These are phyloP conservation scores for Brevimyrus niger DNA, from an alignment of 2,113 vertebrate species.

Conservation along the genomic window DNA sequence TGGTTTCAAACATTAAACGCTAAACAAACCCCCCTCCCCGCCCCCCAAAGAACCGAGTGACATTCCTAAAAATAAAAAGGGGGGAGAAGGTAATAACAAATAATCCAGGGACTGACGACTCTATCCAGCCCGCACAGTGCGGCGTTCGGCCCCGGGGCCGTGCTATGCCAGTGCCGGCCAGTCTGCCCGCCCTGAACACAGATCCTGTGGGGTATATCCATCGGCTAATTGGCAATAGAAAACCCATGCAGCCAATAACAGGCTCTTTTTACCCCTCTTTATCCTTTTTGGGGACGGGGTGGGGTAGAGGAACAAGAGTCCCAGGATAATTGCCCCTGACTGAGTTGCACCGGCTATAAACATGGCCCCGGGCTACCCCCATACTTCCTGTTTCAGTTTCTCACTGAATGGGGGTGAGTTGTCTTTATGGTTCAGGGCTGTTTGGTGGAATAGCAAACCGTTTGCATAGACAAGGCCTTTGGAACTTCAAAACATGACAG, in stretches of 20 bases:
- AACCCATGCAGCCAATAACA: background rate
- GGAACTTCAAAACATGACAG: background rate
- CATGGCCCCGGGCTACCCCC: background rate
- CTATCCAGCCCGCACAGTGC: background rate
- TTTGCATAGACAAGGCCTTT: background rate
- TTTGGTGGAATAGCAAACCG: background rate
- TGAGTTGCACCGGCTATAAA: constrained; percentile 14
- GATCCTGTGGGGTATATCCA: background rate
- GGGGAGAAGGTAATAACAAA: background rate
- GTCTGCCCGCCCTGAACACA: background rate
- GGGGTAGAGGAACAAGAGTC: constrained; percentile 2
- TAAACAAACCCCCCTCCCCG: too few species aligned
- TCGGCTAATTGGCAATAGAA: background rate
- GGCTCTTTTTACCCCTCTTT: background rate
- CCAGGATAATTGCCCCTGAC: constrained; percentile 9
- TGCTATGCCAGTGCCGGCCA: background rate
- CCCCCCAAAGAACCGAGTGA: background rate
- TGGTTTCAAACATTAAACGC: too few species aligned
- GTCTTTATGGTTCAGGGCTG: background rate
- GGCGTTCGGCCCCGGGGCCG: background rate
- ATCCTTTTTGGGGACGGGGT: background rate
- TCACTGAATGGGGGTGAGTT: background rate
- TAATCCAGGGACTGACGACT: background rate
- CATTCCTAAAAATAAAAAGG: background rate
- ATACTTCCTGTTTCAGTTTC: constrained; percentile 13